Percentiles rank a stretch among this genome's conserved stretches.
phyloP scores from a whole-genome alignment of 1,140 invertebrate genomes.

The Dermatophagoides farinae region DNA sequence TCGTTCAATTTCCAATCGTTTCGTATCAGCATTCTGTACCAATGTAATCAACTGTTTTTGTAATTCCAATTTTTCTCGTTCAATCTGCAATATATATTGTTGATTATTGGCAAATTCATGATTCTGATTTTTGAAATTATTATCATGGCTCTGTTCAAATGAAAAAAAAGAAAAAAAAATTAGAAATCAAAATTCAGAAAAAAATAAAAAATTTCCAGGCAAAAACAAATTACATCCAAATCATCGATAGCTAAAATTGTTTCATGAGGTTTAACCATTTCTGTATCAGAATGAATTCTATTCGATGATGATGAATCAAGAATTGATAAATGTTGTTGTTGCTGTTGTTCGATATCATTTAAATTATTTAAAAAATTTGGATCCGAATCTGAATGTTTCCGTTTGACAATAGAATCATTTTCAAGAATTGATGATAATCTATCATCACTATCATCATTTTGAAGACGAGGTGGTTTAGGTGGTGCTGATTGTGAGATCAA shows the following conservation, averaged over 20 bases:
- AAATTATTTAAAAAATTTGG: too few relatives aligned
- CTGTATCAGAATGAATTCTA: neutral
- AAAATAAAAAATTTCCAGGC: neutral
- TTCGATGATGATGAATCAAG: neutral
- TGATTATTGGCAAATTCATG: neutral
- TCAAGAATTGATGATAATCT: too few relatives aligned
- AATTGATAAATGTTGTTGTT: neutral
- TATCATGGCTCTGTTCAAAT: neutral
- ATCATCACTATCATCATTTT: too few relatives aligned
- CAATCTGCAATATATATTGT: constrained; percentile 20
- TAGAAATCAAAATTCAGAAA: too few relatives aligned
- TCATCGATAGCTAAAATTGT: neutral
- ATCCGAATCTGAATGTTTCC: too few relatives aligned
- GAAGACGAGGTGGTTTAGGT: too few relatives aligned
- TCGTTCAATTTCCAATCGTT: constrained; percentile 23
- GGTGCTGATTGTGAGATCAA: too few relatives aligned
- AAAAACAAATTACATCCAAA: neutral
- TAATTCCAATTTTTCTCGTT: constrained; percentile 30
- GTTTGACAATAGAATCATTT: too few relatives aligned
- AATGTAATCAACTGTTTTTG: constrained; percentile 32
- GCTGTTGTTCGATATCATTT: too few relatives aligned
- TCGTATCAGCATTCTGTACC: constrained; percentile 22
- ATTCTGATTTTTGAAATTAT: neutral
- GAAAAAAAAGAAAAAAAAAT: neutral
- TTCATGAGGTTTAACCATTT: neutral